Base-by-base conservation (phyloP, 2,113 vertebrate species). In the Muscicapa adusta region DNA sequence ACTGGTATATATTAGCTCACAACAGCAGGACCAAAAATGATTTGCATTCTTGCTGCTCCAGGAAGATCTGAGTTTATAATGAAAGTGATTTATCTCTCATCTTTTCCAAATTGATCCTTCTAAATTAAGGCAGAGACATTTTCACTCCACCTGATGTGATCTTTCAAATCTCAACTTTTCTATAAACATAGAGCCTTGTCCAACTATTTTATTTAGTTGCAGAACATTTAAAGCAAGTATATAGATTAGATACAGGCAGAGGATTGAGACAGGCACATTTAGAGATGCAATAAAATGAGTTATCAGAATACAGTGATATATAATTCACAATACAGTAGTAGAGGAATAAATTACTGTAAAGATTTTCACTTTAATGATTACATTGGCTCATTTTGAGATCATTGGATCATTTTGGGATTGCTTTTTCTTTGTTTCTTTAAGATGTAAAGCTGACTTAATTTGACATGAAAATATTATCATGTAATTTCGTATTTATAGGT, bases 91-190 rank as follows among this genome's bases (percentile, higher is more conserved):
- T 97, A 58, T 95, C 89, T 88, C 94, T 93, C 86, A 95, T 88
- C 85, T 95, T 90, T 92, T 67, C 82, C 53, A 96, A 95, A 95
- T 24, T 91, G 93, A 96, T 95, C 91, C 85, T 90, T 86, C 79
- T 88, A 94, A 96, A 97, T 94, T 90, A 97, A 96, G 94, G 85
- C 89, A 94, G 78, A 94, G 91, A 88, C 68, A 90, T 85, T 97
- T 96, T 97, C 82, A 87, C 53, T 91, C 91, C 43, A 48, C 68
- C 73, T 92, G 81, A 79, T 66, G 75, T 78, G 81, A 89, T 93
- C 84, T 92, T 91, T 93, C 53, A 89, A 92, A 92, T 94, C 60
- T 67, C 56, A 84, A 65, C 78, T 96, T 80, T 94, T 87, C 75
- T 70, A 74, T 86, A 95, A 95, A 80, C 71, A 93, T 0, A 76